Conservation (phyloP, 2,888 invertebrate genomes). For the Dromius quadrimaculatus region DNA sequence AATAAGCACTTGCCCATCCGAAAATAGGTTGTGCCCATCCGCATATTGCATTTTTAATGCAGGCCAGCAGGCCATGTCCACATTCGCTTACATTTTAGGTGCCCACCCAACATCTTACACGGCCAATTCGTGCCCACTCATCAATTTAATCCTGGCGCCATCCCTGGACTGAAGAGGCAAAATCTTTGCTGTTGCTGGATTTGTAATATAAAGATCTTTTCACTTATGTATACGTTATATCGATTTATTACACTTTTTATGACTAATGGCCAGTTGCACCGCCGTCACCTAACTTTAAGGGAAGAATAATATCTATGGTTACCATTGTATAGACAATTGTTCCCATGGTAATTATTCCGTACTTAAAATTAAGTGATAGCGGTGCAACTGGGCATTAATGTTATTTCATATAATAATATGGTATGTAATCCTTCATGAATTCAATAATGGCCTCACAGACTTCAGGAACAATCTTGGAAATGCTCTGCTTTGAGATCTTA, state of each 20-base stretch:
- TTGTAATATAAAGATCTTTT: too few relatives aligned
- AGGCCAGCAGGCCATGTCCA: not conserved
- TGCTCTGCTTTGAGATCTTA: not conserved
- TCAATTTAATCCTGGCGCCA: not conserved
- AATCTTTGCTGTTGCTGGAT: too few relatives aligned
- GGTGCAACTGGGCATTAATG: not conserved
- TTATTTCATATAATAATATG: too few relatives aligned
- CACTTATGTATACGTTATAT: too few relatives aligned
- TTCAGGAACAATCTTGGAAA: not conserved
- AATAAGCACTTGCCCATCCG: not conserved
- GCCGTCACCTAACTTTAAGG: too few relatives aligned
- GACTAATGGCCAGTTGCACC: too few relatives aligned
- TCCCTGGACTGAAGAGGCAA: not conserved
- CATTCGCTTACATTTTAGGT: not conserved
- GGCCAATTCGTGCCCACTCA: not conserved
- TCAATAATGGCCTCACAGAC: constrained; percentile 13
- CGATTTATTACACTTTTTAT: too few relatives aligned
- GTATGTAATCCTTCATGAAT: not conserved
- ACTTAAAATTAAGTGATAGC: not conserved
- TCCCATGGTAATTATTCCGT: too few relatives aligned
- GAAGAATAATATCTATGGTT: too few relatives aligned
- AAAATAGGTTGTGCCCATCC: not conserved
- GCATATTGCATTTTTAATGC: not conserved
- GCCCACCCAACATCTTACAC: not conserved
- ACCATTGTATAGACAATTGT: too few relatives aligned